Percentiles rank a stretch among this genome's conserved stretches.
Evolutionary conservation across 2,113 vertebrate species (phyloP).

Genomic region (Scartelaos histophorus): DNA sequence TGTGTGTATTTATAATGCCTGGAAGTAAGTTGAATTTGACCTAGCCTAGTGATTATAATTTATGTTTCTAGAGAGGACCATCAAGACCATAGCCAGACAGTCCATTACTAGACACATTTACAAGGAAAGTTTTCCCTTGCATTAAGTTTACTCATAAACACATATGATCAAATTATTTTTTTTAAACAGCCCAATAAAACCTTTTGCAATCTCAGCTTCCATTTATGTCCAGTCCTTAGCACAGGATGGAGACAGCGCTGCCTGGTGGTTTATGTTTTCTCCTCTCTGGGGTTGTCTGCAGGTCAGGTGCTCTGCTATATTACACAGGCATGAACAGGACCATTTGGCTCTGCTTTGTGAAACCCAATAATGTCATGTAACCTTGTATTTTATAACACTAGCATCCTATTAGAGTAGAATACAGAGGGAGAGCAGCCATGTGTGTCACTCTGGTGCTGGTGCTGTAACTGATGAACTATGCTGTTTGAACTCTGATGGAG

Average conservation of each 20-base stretch:
- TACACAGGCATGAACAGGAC: constrained; percentile 15
- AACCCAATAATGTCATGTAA: constrained; percentile 48
- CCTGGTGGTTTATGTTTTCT: constrained; percentile 18
- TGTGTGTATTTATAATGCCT: background rate
- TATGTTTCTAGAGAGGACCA: background rate
- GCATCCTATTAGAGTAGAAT: constrained; percentile 52
- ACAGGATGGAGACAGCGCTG: constrained; percentile 4
- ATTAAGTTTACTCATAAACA: background rate
- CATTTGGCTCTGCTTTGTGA: constrained; percentile 34
- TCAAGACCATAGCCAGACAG: background rate
- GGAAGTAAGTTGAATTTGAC: background rate
- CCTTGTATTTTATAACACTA: constrained; percentile 67
- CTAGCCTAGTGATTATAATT: background rate
- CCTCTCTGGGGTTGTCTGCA: constrained; percentile 42
- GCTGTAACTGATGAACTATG: constrained; percentile 44
- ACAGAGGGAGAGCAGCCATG: constrained; percentile 29
- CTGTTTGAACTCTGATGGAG: constrained; percentile 37
- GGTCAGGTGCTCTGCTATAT: constrained; percentile 44
- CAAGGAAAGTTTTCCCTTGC: background rate
- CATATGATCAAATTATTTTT: too few species aligned
- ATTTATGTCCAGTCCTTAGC: too few species aligned
- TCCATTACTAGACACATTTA: background rate
- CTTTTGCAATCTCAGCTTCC: too few species aligned
- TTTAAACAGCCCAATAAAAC: too few species aligned
- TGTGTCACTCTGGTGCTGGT: constrained; percentile 12